These are phyloP conservation scores for Enteromius viviparus DNA, from an alignment of 2,797 vertebrate species.

Conservation along the genomic window DNA sequence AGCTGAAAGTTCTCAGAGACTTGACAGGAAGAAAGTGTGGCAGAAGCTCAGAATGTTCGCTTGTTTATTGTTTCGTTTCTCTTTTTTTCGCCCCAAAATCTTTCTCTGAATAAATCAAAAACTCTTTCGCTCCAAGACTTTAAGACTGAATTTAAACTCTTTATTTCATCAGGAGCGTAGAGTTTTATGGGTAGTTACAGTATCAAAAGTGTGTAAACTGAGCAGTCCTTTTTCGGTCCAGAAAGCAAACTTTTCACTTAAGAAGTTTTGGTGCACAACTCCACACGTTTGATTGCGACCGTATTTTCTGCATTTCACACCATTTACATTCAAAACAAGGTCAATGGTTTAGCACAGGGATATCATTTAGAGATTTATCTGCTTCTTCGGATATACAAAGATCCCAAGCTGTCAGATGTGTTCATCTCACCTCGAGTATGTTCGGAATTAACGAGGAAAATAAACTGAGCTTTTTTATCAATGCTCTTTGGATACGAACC, in stretches of 20 bases:
- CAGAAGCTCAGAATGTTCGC: slow-evolving; percentile 67
- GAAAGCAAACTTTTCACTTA: slow-evolving; percentile 39
- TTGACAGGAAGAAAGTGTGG: slow-evolving; percentile 74
- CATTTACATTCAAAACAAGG: slow-evolving; percentile 20
- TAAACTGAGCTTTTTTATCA: background rate
- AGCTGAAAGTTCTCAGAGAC: slow-evolving; percentile 77
- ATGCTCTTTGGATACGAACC: slow-evolving; percentile 14
- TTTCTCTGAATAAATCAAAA: slow-evolving; percentile 80
- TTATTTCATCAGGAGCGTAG: slow-evolving; percentile 71
- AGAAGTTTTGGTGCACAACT: background rate
- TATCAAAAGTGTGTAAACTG: slow-evolving; percentile 38
- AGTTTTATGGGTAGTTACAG: slow-evolving; percentile 67
- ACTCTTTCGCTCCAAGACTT: slow-evolving; percentile 57
- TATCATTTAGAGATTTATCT: slow-evolving; percentile 7
- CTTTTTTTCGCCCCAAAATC: slow-evolving; percentile 69
- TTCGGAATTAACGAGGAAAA: slow-evolving; percentile 14
- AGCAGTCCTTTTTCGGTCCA: slow-evolving; percentile 40
- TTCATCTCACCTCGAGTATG: slow-evolving; percentile 12
- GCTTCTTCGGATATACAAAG: slow-evolving; percentile 4
- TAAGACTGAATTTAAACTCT: slow-evolving; percentile 46
- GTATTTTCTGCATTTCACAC: slow-evolving; percentile 19
- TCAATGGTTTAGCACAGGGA: background rate
- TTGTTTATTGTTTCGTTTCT: slow-evolving; percentile 70
- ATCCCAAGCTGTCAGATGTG: slow-evolving; percentile 35
- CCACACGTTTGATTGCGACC: slow-evolving; percentile 1